Conservation (phyloP, 2,797 vertebrate genomes). For the Chaetophractus vellerosus region DNA sequence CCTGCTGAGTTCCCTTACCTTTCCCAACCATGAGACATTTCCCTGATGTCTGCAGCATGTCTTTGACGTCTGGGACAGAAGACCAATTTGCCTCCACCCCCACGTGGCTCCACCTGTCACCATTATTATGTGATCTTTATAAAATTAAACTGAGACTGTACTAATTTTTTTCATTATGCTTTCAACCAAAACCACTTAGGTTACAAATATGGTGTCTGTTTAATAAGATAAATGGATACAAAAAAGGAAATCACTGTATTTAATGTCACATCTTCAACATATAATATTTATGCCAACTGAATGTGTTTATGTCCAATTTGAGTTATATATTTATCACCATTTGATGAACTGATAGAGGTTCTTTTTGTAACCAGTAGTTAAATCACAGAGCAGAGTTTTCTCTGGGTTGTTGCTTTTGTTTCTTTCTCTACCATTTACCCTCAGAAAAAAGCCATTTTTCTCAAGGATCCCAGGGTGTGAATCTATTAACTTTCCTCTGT, state of each 20-base stretch:
- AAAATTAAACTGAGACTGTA: constrained; percentile 77
- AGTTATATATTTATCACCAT: neutral
- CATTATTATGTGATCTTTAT: constrained; percentile 82
- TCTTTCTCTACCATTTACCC: constrained; percentile 59
- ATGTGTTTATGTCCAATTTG: constrained; percentile 21
- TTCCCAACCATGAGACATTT: constrained; percentile 82
- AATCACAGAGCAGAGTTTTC: constrained; percentile 43
- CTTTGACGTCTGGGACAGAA: constrained; percentile 82
- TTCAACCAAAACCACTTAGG: constrained; percentile 68
- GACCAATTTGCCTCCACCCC: constrained; percentile 83
- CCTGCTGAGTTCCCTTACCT: constrained; percentile 82
- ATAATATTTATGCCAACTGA: constrained; percentile 36
- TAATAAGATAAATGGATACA: constrained; percentile 52
- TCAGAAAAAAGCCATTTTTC: constrained; percentile 77
- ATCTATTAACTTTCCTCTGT: constrained; percentile 67
- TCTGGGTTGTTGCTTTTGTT: constrained; percentile 68
- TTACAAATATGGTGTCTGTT: constrained; percentile 41
- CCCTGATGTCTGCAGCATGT: constrained; percentile 83
- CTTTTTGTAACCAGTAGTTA: constrained; percentile 29
- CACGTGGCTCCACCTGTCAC: constrained; percentile 83
- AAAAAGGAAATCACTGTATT: constrained; percentile 32
- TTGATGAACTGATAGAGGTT: constrained; percentile 18
- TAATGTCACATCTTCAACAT: constrained; percentile 62
- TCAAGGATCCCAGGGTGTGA: constrained; percentile 40
- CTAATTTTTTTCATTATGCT: constrained; percentile 61